Percentiles rank a stretch among this genome's conserved stretches.
Evolutionary conservation across 2,888 invertebrate genomes (phyloP).

Genomic region (Drosophila gaucha): DNA sequence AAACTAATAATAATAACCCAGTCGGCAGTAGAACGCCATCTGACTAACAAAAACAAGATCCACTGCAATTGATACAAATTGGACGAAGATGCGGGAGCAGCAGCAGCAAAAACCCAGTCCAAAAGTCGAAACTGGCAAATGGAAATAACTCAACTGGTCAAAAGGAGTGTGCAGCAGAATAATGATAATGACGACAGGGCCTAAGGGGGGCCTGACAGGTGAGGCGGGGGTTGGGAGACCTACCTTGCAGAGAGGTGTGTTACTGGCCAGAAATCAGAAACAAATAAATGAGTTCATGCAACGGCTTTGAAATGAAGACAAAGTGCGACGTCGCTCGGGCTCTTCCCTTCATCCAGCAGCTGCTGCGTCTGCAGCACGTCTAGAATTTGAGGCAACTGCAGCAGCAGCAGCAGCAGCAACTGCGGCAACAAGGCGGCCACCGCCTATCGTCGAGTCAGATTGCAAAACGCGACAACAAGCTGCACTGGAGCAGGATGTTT

Average conservation of each 20-base stretch:
- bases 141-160: conserved; percentile 60
- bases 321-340: conserved; percentile 55
- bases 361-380: conserved; percentile 38
- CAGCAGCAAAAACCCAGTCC: conserved; percentile 11
- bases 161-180: conserved; percentile 55
- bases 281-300: conserved; percentile 81
- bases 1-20: conserved; percentile 76
- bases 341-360: neutral
- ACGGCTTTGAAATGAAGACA: conserved; percentile 76
- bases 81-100: conserved; percentile 5
- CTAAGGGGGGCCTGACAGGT: conserved; percentile 1
- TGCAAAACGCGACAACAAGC: conserved; percentile 36
- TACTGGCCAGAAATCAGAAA: conserved; percentile 74
- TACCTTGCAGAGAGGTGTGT: conserved; percentile 62
- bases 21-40: conserved; percentile 21
- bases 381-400: conserved; percentile 57
- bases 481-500: neutral
- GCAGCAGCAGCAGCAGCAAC: conserved; percentile 16
- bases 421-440: conserved; percentile 36
- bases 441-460: conserved; percentile 45
- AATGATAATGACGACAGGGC: conserved; percentile 71
- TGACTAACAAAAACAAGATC: conserved; percentile 48
- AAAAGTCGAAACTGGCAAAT: conserved; percentile 58
- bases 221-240: neutral
- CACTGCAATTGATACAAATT: conserved; percentile 70